These are phyloP conservation scores for Spea hammondii DNA, from an alignment of 2,797 vertebrate species.

Conservation along the genomic window DNA sequence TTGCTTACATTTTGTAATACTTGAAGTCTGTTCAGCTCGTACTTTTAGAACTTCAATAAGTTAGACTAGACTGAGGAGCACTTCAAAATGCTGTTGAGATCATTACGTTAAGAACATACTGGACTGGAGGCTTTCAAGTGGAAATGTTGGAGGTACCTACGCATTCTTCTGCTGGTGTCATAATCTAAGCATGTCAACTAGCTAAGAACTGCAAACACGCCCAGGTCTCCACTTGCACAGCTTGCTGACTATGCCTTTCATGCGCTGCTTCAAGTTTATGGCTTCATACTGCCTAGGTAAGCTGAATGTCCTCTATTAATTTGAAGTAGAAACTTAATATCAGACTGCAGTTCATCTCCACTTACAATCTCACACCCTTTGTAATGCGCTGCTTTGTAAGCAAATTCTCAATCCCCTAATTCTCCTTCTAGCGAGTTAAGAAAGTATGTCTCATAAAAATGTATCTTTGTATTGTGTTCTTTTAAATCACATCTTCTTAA, in stretches of 20 bases:
- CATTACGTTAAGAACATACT: conserved; percentile 7
- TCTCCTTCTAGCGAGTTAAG: not conserved
- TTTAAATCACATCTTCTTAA: no score
- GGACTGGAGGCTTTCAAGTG: not conserved
- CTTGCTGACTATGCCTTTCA: conserved; percentile 43
- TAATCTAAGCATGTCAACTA: conserved; percentile 47
- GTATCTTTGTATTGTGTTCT: no score
- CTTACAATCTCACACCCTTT: conserved; percentile 2
- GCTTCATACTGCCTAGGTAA: conserved; percentile 42
- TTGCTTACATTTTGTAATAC: conserved; percentile 29
- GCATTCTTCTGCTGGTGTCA: conserved; percentile 41
- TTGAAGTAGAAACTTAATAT: conserved; percentile 30
- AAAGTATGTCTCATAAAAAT: not conserved
- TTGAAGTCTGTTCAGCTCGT: conserved; percentile 29
- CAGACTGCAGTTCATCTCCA: not conserved
- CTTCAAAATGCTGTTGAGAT: not conserved
- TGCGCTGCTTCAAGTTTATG: conserved; percentile 30
- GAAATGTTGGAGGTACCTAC: conserved; percentile 20
- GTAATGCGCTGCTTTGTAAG: conserved; percentile 15
- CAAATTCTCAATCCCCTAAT: conserved; percentile 7
- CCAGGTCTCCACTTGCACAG: conserved; percentile 27
- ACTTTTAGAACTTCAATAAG: not conserved
- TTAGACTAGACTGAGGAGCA: not conserved
- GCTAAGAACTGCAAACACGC: conserved; percentile 51
- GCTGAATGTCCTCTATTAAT: conserved; percentile 28